phyloP scores from a whole-genome alignment of 2,113 vertebrate species.

The Sardina pilchardus region DNA sequence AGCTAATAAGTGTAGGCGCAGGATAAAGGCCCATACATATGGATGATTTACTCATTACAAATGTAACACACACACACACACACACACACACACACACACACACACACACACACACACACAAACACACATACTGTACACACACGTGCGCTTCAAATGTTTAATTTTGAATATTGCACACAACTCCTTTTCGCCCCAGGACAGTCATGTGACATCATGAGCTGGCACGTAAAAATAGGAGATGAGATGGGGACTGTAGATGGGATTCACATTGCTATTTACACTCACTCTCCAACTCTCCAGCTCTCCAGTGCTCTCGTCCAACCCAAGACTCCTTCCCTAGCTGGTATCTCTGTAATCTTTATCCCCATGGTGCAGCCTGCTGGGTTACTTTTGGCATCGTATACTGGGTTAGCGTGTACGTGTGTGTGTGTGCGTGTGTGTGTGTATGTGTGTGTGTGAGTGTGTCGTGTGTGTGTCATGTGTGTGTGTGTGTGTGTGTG shows the following conservation, averaged over 20 bases:
- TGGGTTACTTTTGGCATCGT: neutral
- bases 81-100: neutral
- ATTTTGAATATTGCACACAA: neutral
- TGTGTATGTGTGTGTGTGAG: no score
- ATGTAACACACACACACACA: neutral
- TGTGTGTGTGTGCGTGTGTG: no score
- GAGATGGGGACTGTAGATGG: neutral
- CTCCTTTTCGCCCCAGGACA: neutral
- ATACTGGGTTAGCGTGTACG: neutral
- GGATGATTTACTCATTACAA: neutral
- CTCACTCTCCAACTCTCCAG: neutral
- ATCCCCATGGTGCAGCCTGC: neutral
- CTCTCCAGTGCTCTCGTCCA: no score
- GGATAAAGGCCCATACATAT: neutral
- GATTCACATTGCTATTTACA: neutral
- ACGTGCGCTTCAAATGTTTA: neutral
- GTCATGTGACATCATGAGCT: neutral
- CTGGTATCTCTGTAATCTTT: neutral
- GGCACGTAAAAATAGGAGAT: neutral
- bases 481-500: neutral
- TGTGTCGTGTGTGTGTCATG: neutral
- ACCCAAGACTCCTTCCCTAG: neutral
- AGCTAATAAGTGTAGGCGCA: slow-evolving; percentile 9
- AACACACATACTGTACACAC: neutral
- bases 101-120: neutral